Evolutionary conservation across 2,113 vertebrate genomes (phyloP), one percentile per base, ranked within the genome.

Genomic region (Gasterosteus aculeatus): DNA sequence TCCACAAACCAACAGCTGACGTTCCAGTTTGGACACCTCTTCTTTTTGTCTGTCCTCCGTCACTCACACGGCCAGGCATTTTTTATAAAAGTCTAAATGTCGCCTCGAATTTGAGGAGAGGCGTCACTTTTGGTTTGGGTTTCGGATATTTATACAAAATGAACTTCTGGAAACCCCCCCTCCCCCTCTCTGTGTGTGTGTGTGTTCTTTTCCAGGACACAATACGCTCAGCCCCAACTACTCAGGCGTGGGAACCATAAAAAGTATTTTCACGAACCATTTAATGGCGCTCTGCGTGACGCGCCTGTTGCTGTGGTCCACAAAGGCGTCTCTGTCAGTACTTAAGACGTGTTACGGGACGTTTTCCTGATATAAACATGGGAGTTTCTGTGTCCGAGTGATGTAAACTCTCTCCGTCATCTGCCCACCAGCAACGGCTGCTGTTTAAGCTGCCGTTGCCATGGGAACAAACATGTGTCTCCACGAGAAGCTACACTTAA

Each of bases 401-500:
- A 84, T 72, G 80, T 84, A 81, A 88, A 84, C 65, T 41, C 60
- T 77, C 33, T 7, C 35, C 77, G 76, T 80, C 79, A n/a, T 67
- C 71, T 71, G 83, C 78, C 81, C 79, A 73, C 78, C 39, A 12
- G 65, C 66, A 75, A 58, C 44, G 56, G 60, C 58, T 61, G 70
- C 42, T 87, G 86, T 87, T 89, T 84, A 3, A 62, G 54, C 80
- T 44, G 64, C 64, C 65, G 82, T 89, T 85, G 84, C 77, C 83
- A 80, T 72, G 78, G 83, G 10, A 84, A 88, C 87, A 86, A 75
- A 78, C 49, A 77, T 42, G 78, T 73, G 38, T 77, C 62, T n/a
- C 2, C 1, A 26, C 9, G 5, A 18, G 58, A 22, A 47, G 49
- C 10, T 42, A 4, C 63, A 42, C 10, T 26, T 26, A 26, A 26